These are phyloP conservation scores for Venustaconcha ellipsiformis DNA, from an alignment of 1,140 invertebrate species.

Conservation along the genomic window DNA sequence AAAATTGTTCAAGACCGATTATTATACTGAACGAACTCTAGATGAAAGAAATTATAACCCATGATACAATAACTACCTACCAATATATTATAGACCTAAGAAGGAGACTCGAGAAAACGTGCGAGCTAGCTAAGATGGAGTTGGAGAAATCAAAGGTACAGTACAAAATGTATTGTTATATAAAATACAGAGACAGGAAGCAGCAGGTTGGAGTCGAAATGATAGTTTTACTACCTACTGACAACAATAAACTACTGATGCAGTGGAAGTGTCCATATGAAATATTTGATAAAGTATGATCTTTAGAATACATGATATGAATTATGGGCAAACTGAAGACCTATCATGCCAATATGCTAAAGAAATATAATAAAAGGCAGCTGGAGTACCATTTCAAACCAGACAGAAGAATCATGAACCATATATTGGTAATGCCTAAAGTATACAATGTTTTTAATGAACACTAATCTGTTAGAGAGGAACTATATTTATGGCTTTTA, in stretches of 20 bases:
- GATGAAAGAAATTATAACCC: slow-evolving; percentile 26
- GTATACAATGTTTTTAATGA: slow-evolving; percentile 24
- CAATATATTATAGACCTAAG: not conserved
- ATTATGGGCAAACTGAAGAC: not conserved
- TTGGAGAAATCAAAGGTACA: not conserved
- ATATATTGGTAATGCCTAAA: slow-evolving; percentile 55
- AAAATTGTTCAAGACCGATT: slow-evolving; percentile 41
- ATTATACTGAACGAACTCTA: slow-evolving; percentile 41
- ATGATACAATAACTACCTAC: not conserved
- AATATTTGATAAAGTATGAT: not conserved
- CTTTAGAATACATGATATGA: not conserved
- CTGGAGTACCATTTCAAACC: too few relatives aligned
- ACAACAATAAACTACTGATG: not conserved
- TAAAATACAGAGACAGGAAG: not conserved
- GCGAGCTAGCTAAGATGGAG: not conserved
- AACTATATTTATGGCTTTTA: slow-evolving; percentile 17
- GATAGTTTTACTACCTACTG: slow-evolving; percentile 13
- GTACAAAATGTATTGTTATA: slow-evolving; percentile 9
- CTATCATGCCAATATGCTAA: slow-evolving; percentile 12
- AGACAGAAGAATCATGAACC: not conserved
- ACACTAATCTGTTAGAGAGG: slow-evolving; percentile 38
- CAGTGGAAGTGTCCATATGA: slow-evolving; percentile 13
- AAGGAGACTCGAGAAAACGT: not conserved
- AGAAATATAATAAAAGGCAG: not conserved
- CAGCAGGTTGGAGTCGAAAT: slow-evolving; percentile 1